Base-by-base conservation (phyloP, 2,888 invertebrate species). In the Celastrina argiolus region DNA sequence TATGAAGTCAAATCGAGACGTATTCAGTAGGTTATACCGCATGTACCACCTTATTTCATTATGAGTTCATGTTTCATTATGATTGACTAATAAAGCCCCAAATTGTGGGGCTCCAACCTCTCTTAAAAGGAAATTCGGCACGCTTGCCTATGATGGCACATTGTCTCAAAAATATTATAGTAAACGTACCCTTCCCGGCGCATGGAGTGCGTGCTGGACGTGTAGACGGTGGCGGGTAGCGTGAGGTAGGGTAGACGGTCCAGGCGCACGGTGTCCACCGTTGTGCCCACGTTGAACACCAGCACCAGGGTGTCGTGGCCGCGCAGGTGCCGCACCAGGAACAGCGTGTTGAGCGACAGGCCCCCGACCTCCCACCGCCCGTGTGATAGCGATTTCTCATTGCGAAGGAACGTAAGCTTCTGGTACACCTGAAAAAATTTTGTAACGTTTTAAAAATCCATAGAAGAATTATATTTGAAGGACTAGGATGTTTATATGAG, bases 261-360 rank as follows among this genome's bases (percentile, higher is more conserved):
- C 14, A 93, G 80, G 63, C 72, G 92, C 84, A 1, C 34, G 31
- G 16, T 34, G 58, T 59, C 58, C 1, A 92, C 80, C 0, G 74
- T 71, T 70, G 90, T 85, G 31, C 91, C 91, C 51, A 94, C 89
- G 78, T 94, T 94, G 69, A 93, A 82, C 7, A 93, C 74, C 18
- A 93, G 78, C 0, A 85, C 83, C 70, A 81, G 81, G 0, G 82
- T 78, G 68, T 84, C 81, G 68, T 79, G 74, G 1, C 81, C 82
- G 36, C 69, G 65, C 12, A 87, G 76, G 66, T 81, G 72, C 1
- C 87, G 76, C 42, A 83, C 76, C 14, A 87, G 70, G 14, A 79
- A 64, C 36, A 87, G 67, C 1, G 81, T 84, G 66, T 80, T 74
- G 41, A 75, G 75, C 1, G 79, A 75, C 18, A 87, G 66, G 0